Evolutionary conservation across 1,140 invertebrate species (phyloP).

Genomic region (Penaeus japonicus): DNA sequence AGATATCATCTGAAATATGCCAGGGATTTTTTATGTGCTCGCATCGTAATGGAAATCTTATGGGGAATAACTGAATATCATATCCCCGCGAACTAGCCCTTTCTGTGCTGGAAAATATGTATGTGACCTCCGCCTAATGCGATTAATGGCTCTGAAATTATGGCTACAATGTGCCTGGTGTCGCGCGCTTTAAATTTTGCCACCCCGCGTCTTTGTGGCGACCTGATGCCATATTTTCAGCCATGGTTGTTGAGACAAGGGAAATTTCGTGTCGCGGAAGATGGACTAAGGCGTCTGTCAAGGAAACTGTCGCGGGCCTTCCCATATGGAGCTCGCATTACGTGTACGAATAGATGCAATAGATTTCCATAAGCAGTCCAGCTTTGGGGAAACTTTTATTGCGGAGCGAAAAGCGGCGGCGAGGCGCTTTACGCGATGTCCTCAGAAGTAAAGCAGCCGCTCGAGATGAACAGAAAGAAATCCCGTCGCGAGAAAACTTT

Average conservation of each 20-base stretch:
- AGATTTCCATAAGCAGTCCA: too few relatives aligned
- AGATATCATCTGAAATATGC: conserved; percentile 52
- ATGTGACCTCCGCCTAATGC: conserved; percentile 41
- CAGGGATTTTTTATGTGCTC: conserved; percentile 33
- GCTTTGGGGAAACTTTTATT: too few relatives aligned
- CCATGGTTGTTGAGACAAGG: conserved; percentile 35
- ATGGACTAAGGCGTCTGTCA: too few relatives aligned
- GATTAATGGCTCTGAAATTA: conserved; percentile 52
- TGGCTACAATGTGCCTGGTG: conserved; percentile 42
- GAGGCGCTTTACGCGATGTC: too few relatives aligned
- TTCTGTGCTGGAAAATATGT: conserved; percentile 23
- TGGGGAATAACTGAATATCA: conserved; percentile 48
- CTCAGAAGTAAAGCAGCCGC: too few relatives aligned
- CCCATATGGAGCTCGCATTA: too few relatives aligned
- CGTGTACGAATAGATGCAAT: too few relatives aligned
- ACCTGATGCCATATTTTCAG: conserved; percentile 44
- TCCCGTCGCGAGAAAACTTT: too few relatives aligned
- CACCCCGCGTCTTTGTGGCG: conserved; percentile 20
- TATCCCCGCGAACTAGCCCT: conserved; percentile 1
- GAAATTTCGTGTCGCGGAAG: background rate
- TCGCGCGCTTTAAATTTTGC: conserved; percentile 39
- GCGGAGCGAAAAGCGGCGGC: too few relatives aligned
- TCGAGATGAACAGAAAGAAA: too few relatives aligned
- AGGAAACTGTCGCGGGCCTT: too few relatives aligned
- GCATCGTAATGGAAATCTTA: conserved; percentile 52